These are phyloP conservation scores for Catocala fraxini DNA, from an alignment of 2,888 invertebrate species.

Conservation along the genomic window DNA sequence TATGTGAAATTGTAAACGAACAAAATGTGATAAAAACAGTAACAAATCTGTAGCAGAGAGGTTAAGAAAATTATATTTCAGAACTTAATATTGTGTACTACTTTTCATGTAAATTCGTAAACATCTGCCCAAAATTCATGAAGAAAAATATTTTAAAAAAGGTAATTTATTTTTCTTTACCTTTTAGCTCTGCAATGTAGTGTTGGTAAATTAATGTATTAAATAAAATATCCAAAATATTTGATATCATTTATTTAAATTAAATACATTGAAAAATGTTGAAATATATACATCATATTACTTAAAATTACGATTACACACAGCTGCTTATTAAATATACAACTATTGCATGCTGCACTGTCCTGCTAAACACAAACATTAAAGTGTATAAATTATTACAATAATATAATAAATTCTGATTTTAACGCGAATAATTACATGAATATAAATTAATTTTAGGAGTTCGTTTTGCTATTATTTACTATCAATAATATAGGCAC, in stretches of 20 bases:
- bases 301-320: neutral
- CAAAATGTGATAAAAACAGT: no score
- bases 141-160: no score
- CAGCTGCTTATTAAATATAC: conserved; percentile 8
- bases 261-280: conserved; percentile 3
- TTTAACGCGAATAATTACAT: conserved; percentile 4
- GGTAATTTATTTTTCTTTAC: no score
- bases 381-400: conserved; percentile 3
- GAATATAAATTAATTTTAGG: conserved; percentile 1
- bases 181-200: no score
- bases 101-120: no score
- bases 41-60: no score
- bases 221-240: neutral
- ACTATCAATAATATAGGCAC: neutral
- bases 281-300: conserved; percentile 2
- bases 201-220: no score
- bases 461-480: neutral
- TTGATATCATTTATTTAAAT: conserved; percentile 14
- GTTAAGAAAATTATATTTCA: no score
- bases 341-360: neutral
- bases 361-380: conserved; percentile 1
- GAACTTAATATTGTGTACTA: no score
- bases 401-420: conserved; percentile 6
- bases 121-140: no score
- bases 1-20: no score